These are phyloP conservation scores for Gastrophysa polygoni DNA, from an alignment of 2,888 invertebrate species.

Conservation along the genomic window DNA sequence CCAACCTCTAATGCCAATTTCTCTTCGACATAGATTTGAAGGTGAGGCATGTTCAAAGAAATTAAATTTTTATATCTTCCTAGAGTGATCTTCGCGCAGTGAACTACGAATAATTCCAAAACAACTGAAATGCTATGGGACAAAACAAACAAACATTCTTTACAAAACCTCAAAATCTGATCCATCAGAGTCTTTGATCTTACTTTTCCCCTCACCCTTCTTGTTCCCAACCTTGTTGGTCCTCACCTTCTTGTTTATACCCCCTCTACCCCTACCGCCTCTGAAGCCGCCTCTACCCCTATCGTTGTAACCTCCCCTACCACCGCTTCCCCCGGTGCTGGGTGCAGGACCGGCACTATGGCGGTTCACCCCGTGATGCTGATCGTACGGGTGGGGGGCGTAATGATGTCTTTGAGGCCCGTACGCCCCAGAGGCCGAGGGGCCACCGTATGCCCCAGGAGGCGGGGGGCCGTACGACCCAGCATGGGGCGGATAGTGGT, in stretches of 20 bases:
- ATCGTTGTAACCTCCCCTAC: slow-evolving; percentile 4
- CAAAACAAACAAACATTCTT: no score
- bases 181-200: slow-evolving; percentile 15
- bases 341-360: not conserved
- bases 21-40: no score
- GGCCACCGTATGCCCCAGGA: not conserved
- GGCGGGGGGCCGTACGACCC: not conserved
- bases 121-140: no score
- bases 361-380: slow-evolving; percentile 3
- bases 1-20: no score
- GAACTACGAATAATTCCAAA: no score
- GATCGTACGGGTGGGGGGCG: not conserved
- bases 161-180: slow-evolving; percentile 21
- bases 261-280: not conserved
- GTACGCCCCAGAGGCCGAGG: not conserved
- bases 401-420: not conserved
- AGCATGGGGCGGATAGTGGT: not conserved
- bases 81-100: no score
- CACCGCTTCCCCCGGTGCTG: not conserved
- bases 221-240: slow-evolving; percentile 12
- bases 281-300: not conserved
- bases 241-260: slow-evolving; percentile 15
- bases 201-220: slow-evolving; percentile 17
- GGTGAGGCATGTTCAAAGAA: no score
- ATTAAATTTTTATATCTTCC: no score